Evolutionary conservation across 2,113 vertebrate genomes (phyloP), one percentile per base, ranked within the genome.

Genomic region (Larimichthys crocea): DNA sequence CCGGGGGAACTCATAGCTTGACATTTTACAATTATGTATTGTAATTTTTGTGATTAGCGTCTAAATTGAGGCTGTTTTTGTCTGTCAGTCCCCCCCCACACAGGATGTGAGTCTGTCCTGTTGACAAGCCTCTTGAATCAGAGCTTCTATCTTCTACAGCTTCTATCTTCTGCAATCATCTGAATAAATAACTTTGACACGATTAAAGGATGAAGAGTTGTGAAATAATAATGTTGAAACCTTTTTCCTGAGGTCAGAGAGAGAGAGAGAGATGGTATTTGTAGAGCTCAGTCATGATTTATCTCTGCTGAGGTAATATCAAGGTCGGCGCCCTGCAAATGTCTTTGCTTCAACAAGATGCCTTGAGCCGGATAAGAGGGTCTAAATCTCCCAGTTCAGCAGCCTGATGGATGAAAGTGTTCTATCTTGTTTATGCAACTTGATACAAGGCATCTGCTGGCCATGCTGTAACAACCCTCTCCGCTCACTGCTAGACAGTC

Each of bases 371-470:
- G 87, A 94, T 90, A 86, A 91, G 91, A 88, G 73, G 61, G 46
- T 22, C 79, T 81, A 83, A 70, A 84, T 67, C 79, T 83, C 82
- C 76, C 70, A 75, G 86, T 87, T 91, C 88, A 84, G 86, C 92
- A 61, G 76, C 82, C 61, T 94, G 92, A 95, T 94, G 90, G 91
- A 94, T 94, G 90, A 89, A 93, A 91, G 83, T 79, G 86, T 90
- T 92, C 76, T 31, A 64, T 84, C 79, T 89, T 94, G 93, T 94
- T 95, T 94, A 93, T 92, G 91, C 86, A 94, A 90, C 88, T 83
- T 91, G 92, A 94, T 90, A 84, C 62, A 73, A 92, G 87, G 88
- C 92, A 94, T 95, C 93, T 94, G 94, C 82, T 82, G 78, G 80
- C 73, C 67, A 65, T 67, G 76, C 74, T 48, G 80, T 63, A 83